These are phyloP conservation scores for Ptilodon capucinus DNA, from an alignment of 2,888 invertebrate species.

Conservation along the genomic window DNA sequence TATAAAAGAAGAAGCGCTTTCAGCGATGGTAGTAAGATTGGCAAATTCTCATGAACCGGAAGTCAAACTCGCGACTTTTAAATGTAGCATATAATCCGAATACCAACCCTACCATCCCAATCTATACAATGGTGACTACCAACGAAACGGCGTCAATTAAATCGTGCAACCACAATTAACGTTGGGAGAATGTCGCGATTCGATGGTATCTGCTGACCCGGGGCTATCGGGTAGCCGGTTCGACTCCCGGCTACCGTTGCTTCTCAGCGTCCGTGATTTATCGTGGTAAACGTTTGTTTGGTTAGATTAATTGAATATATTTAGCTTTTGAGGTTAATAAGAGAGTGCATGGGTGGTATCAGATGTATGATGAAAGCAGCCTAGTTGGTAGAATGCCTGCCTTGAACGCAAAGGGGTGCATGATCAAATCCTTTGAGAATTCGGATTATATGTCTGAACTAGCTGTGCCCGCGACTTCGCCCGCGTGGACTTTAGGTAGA, in stretches of 20 bases:
- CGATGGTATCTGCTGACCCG: constrained; percentile 73
- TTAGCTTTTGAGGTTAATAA: constrained; percentile 32
- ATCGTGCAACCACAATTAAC: constrained; percentile 67
- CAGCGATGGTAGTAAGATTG: no score
- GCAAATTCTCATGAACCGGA: no score
- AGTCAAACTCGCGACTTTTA: no score
- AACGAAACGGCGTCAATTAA: constrained; percentile 64
- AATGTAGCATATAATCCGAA: background rate
- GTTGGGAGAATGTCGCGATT: constrained; percentile 61
- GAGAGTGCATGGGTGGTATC: constrained; percentile 20
- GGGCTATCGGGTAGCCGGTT: constrained; percentile 72
- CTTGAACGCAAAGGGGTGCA: no score
- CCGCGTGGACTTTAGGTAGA: no score
- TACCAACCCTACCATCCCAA: background rate
- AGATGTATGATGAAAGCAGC: background rate
- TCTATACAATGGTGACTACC: background rate
- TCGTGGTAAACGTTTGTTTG: constrained; percentile 59
- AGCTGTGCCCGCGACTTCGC: no score
- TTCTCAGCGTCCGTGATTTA: constrained; percentile 62
- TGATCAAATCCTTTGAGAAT: no score
- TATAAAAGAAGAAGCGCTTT: no score
- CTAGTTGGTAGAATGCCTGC: no score
- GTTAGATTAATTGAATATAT: constrained; percentile 67
- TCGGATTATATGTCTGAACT: no score
- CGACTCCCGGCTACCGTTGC: constrained; percentile 66